Conservation (phyloP, 2,113 vertebrate genomes). For the Pseudorhombus dupliciocellatus region DNA sequence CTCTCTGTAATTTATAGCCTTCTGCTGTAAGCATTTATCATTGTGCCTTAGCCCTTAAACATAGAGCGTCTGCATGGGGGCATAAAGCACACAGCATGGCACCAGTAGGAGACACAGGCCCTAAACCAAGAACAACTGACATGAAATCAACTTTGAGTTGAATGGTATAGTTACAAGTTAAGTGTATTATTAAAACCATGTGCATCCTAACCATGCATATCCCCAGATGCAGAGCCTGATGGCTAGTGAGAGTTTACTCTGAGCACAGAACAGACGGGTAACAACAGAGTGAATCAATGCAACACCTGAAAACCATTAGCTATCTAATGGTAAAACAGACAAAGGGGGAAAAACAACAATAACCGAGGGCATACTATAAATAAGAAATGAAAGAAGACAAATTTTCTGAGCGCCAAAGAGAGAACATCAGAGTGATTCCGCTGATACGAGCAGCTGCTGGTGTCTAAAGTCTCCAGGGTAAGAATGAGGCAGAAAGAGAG, state of each 20-base stretch:
- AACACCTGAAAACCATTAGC: constrained; percentile 75
- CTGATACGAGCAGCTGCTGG: constrained; percentile 64
- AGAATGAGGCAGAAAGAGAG: constrained; percentile 38
- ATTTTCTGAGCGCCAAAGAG: constrained; percentile 54
- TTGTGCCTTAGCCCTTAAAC: constrained; percentile 31
- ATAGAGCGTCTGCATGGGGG: constrained; percentile 46
- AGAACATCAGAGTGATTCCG: constrained; percentile 69
- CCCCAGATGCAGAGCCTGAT: constrained; percentile 3
- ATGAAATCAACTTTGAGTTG: background rate
- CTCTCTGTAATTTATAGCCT: constrained; percentile 62
- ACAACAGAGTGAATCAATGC: constrained; percentile 32
- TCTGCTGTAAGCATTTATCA: constrained; percentile 56
- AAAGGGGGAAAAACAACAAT: constrained; percentile 46
- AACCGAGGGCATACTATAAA: constrained; percentile 67
- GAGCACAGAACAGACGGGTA: constrained; percentile 22
- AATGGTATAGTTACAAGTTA: background rate
- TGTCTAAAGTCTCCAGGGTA: constrained; percentile 62
- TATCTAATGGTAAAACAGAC: constrained; percentile 67
- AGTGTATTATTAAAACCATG: background rate
- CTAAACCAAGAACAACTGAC: background rate
- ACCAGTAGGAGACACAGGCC: background rate
- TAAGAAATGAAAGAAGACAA: constrained; percentile 70
- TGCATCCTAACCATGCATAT: constrained; percentile 13
- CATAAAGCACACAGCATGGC: constrained; percentile 28
- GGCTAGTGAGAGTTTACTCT: background rate